phyloP scores from a whole-genome alignment of 2,888 invertebrate genomes.

The Polyommatus iphigenia region DNA sequence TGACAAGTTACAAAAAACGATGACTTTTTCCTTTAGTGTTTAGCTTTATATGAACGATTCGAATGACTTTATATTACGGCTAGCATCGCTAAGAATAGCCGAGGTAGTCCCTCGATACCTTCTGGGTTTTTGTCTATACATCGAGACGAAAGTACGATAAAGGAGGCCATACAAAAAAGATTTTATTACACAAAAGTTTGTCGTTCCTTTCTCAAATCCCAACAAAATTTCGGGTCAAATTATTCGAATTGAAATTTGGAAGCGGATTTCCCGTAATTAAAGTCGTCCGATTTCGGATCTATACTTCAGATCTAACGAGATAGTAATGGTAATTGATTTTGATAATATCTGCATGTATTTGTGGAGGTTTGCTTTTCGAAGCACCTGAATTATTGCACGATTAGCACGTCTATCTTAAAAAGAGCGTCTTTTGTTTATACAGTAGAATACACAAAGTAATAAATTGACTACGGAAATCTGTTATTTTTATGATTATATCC shows the following conservation, averaged over 20 bases:
- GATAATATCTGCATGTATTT: background rate
- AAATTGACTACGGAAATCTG: no score
- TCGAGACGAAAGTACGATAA: background rate
- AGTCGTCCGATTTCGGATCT: background rate
- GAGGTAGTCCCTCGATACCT: background rate
- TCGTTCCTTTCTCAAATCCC: background rate
- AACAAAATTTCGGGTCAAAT: background rate
- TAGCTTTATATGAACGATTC: no score
- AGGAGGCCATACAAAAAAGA: background rate
- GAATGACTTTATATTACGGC: background rate
- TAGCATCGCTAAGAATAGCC: background rate
- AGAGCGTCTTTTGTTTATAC: no score
- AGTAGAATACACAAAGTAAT: no score
- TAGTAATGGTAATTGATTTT: background rate
- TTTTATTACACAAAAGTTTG: slow-evolving; percentile 3
- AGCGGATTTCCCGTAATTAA: background rate
- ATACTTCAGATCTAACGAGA: background rate
- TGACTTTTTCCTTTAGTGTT: no score
- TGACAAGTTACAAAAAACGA: no score
- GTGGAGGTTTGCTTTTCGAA: no score
- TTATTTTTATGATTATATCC: no score
- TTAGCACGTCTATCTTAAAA: background rate
- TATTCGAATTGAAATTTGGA: background rate
- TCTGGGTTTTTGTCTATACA: background rate
- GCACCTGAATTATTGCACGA: background rate